Evolutionary conservation across 1,140 invertebrate species (phyloP).

Genomic region (Condylostylus longicornis): DNA sequence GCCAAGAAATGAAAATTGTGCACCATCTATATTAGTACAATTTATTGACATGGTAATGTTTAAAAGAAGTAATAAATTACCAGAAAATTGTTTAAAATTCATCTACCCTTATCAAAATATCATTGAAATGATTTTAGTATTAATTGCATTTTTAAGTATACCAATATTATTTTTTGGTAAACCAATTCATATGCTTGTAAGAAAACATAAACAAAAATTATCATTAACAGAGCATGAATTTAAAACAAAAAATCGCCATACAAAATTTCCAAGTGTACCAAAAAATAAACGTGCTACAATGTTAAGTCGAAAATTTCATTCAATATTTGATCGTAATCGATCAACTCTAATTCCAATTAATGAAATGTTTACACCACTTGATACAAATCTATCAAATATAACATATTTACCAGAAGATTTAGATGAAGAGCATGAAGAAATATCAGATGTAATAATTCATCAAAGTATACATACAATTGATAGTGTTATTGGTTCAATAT

Average conservation of each 20-base stretch:
- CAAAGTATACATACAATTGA: slow-evolving; percentile 82
- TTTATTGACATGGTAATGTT: slow-evolving; percentile 73
- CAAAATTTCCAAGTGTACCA: neutral
- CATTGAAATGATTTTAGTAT: slow-evolving; percentile 49
- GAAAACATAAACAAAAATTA: slow-evolving; percentile 6
- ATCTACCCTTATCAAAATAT: slow-evolving; percentile 46
- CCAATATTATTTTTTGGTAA: slow-evolving; percentile 71
- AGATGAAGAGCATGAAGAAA: slow-evolving; percentile 35
- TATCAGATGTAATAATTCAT: slow-evolving; percentile 59
- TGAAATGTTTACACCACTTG: neutral
- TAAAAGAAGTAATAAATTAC: slow-evolving; percentile 27
- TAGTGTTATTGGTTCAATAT: slow-evolving; percentile 73
- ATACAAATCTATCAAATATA: slow-evolving; percentile 1
- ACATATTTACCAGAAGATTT: neutral
- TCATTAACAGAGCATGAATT: slow-evolving; percentile 1
- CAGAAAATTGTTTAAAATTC: slow-evolving; percentile 38
- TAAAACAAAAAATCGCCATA: slow-evolving; percentile 8
- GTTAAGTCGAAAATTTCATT: slow-evolving; percentile 8
- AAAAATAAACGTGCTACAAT: neutral
- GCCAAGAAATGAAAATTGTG: slow-evolving; percentile 38
- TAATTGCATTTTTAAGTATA: slow-evolving; percentile 52
- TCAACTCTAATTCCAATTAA: slow-evolving; percentile 18
- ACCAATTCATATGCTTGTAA: slow-evolving; percentile 44
- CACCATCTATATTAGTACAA: slow-evolving; percentile 59
- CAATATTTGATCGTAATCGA: slow-evolving; percentile 20